These are phyloP conservation scores for Pantherophis vulpinus DNA, from an alignment of 2,797 vertebrate genomes.

Conservation along the genomic window DNA sequence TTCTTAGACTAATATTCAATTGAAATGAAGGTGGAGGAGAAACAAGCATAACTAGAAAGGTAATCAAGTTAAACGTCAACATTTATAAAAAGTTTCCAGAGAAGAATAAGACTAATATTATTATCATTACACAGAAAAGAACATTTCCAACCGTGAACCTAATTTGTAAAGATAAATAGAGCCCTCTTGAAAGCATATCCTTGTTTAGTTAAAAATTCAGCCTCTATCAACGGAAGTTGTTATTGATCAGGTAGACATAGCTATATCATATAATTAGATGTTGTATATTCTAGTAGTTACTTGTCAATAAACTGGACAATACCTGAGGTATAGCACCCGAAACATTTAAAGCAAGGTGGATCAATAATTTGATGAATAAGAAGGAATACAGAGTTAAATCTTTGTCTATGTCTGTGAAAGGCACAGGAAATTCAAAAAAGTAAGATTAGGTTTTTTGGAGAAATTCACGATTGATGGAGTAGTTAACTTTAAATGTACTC, in stretches of 20 bases:
- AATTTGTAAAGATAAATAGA: not conserved
- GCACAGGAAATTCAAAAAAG: conserved; percentile 16
- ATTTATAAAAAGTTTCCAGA: not conserved
- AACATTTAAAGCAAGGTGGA: conserved; percentile 14
- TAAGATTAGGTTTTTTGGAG: conserved; percentile 23
- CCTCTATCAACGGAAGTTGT: not conserved
- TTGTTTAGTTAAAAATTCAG: not conserved
- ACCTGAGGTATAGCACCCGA: conserved; percentile 28
- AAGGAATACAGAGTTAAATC: conserved; percentile 33
- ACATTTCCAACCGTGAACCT: not conserved
- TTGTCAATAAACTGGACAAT: conserved; percentile 3
- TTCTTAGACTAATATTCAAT: not conserved
- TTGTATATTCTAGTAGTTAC: not conserved
- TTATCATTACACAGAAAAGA: not conserved
- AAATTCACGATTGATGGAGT: conserved; percentile 38
- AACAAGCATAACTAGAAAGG: not conserved
- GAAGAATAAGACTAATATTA: not conserved
- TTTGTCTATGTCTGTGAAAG: conserved; percentile 30
- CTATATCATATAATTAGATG: not conserved
- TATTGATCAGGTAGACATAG: not conserved
- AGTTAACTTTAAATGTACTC: conserved; percentile 21
- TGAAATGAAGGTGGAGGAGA: too few species aligned
- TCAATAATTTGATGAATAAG: conserved; percentile 37
- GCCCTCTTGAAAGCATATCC: not conserved
- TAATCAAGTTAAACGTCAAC: not conserved